Evolutionary conservation across 2,888 invertebrate species (phyloP), one percentile per base, ranked within the genome.

Genomic region (Geophilus truncorum): DNA sequence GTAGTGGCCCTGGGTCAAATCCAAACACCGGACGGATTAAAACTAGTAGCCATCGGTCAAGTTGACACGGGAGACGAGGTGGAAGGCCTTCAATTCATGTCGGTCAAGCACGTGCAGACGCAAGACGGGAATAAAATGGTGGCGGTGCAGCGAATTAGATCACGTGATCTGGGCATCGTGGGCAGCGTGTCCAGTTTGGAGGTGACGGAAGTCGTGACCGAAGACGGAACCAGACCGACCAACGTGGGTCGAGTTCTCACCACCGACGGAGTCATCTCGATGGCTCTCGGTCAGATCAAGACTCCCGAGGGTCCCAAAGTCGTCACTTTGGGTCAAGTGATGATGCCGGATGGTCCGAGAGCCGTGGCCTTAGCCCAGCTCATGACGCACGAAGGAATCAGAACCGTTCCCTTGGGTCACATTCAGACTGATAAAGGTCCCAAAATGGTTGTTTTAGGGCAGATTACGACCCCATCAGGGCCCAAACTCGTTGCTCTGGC

Each of bases 1-100:
- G 92, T 92, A 84, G 90, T 93, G 83, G 80, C 70, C 4, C 92
- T 93, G n/a, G 94, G 94, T 2, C 91, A 92, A 87, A 91, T 92
- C 0, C 80, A 75, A 4, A 57, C 45, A 7, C 10, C 34, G 2
- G 75, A 77, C 6, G 80, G 78, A 15, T 90, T 92, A 0, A 45
- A 79, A 62, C 79, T 82, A 23, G 80, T 81, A 89, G 89, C 7
- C 9, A n/a, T 80, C 9, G 80, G 80, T 9, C 80, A 80, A 18
- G 36, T 80, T 9, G 62, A 80, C 25, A 28, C 62, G 0, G 57
- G 25, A 2, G 36, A 77, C 34, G 79, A 51, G 12, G 45, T 45
- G n/a, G 77, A 30, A 5, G 77, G 77, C 1, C 62, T 70, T 30
- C 28, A 80, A 30, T 30, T 80, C 2, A 18, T 80, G 18, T 25